Percentiles rank a stretch among this genome's conserved stretches.
phyloP scores from a whole-genome alignment of 2,113 vertebrate species.

The Bubo bubo region DNA sequence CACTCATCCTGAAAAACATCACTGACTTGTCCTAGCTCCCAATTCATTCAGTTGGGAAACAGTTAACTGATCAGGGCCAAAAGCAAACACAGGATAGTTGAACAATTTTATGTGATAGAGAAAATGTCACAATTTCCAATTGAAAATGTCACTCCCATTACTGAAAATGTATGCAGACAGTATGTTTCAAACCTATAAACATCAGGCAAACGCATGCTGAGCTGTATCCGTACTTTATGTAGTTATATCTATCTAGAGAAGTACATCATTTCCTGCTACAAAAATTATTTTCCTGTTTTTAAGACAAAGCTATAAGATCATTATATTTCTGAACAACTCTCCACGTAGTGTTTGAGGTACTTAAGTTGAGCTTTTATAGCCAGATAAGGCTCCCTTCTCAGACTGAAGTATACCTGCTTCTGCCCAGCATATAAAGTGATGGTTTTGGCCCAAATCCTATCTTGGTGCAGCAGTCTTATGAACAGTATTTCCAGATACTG shows the following conservation, averaged over 20 bases:
- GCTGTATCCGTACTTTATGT: not conserved
- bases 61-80: not conserved
- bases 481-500: not conserved
- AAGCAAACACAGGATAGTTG: not conserved
- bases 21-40: not conserved
- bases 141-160: not conserved
- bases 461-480: not conserved
- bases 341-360: not conserved
- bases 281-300: not conserved
- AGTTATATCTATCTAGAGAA: not conserved
- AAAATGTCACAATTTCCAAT: not conserved
- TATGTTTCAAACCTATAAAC: not conserved
- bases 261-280: not conserved
- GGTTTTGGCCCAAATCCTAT: not conserved
- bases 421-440: not conserved
- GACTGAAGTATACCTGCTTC: not conserved
- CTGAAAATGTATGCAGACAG: not conserved
- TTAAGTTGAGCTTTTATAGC: not conserved
- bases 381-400: not conserved
- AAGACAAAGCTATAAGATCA: not conserved
- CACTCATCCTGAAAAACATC: not conserved
- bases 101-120: not conserved
- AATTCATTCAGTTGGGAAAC: not conserved
- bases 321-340: not conserved
- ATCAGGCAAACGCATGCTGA: not conserved